Evolutionary conservation across 2,888 invertebrate species (phyloP), one percentile per base, ranked within the genome.

Genomic region (Mythimna vitellina): DNA sequence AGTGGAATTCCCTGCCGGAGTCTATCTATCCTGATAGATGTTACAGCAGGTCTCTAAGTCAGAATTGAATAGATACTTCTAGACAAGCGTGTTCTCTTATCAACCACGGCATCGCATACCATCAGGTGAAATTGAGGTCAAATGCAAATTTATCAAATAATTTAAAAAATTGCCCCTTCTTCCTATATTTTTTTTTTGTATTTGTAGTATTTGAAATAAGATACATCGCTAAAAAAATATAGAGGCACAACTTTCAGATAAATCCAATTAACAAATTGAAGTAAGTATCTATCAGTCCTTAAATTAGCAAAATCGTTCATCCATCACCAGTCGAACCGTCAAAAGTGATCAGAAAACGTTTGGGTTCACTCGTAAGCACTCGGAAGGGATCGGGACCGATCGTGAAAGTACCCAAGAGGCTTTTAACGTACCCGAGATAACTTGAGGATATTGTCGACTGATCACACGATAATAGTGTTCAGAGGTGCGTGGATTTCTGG

Each of bases 401-500:
- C 64, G 60, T 49, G 7, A 1, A 22, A 65, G 61, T 32, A 38
- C 76, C 79, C 73, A 9, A 73, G 61, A 73, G 79, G 46, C 56
- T 65, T 65, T 71, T 78, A 77, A 46, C 53, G 56, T 73, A n/a
- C 9, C 32, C 20, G 25, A 56, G 46, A 65, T 46, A 76, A 35
- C 61, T 58, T 29, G 25, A 61, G 61, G 53, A 79, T 49, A 64
- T 76, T 65, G 60, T 60, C 51, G 38, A 46, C 29, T 73, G 79
- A 73, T 65, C 51, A 57, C 32, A 65, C 60, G 38, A 62, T 78
- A 35, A 65, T 62, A 61, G 38, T 62, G 53, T 49, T 73, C 56
- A 46, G 25, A 35, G 14, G 3, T 49, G 54, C 35, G 73, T 65
- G 49, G n/a, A 60, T 29, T 25, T n/a, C 25, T 5, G 9, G 0